Evolutionary conservation across 2,888 invertebrate genomes (phyloP).

Genomic region (Tromatobia lineatoria): DNA sequence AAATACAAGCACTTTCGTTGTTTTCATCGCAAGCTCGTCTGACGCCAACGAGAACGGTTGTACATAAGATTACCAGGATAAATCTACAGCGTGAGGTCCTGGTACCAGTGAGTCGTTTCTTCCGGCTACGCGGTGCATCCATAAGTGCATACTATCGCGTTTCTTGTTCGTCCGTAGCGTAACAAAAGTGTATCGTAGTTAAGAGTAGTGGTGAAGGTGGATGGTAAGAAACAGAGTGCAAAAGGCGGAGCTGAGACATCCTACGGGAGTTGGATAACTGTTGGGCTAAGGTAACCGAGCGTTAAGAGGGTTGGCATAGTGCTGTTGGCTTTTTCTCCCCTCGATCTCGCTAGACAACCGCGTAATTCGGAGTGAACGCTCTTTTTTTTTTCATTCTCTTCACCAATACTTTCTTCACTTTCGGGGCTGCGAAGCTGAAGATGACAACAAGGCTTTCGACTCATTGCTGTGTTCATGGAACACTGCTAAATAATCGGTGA

Average conservation of each 20-base stretch:
- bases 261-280: constrained; percentile 57
- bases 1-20: neutral
- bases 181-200: constrained; percentile 29
- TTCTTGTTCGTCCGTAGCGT: constrained; percentile 38
- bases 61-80: constrained; percentile 58
- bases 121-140: constrained; percentile 10
- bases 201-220: constrained; percentile 6
- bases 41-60: constrained; percentile 24
- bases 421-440: neutral
- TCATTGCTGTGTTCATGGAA: neutral
- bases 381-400: constrained; percentile 17
- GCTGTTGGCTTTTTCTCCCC: constrained; percentile 37
- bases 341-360: constrained; percentile 5
- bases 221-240: constrained; percentile 46
- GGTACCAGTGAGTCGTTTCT: constrained; percentile 23
- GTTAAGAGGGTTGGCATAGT: constrained; percentile 59
- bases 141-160: constrained; percentile 58
- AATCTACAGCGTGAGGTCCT: constrained; percentile 51
- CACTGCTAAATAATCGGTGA: neutral
- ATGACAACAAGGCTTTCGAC: neutral
- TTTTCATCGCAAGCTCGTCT: neutral
- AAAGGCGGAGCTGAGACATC: constrained; percentile 57
- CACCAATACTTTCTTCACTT: neutral
- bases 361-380: constrained; percentile 23
- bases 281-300: constrained; percentile 63